Percentiles rank a stretch among this genome's conserved stretches.
phyloP scores from a whole-genome alignment of 2,113 vertebrate species.

The Chloropsis hardwickii region DNA sequence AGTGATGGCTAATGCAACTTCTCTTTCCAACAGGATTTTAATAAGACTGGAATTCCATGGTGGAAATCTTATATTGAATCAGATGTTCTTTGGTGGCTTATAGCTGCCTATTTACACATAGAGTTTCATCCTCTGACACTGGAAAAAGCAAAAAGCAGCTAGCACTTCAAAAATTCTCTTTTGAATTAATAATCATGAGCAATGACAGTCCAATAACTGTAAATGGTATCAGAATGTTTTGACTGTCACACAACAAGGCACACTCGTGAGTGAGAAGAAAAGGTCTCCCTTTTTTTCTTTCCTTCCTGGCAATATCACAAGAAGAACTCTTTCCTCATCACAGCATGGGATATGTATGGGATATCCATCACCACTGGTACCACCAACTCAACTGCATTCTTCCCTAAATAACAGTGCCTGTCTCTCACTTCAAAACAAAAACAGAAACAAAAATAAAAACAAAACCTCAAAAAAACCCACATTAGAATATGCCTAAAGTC shows the following conservation, averaged over 20 bases:
- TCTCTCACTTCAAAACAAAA: rapidly evolving
- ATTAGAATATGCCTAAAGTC: background rate
- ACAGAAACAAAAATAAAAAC: background rate
- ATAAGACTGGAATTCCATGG: background rate
- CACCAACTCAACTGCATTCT: background rate
- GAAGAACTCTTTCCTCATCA: background rate
- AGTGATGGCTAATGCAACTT: background rate
- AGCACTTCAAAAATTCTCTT: background rate
- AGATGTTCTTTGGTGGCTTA: background rate
- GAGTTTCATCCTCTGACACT: constrained; percentile 7
- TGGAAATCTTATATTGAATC: background rate
- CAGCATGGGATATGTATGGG: background rate
- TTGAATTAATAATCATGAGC: background rate
- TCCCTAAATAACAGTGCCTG: background rate
- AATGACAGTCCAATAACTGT: background rate
- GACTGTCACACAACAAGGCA: background rate
- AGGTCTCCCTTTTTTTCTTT: rapidly evolving
- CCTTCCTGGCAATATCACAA: background rate
- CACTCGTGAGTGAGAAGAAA: background rate
- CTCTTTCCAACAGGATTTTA: background rate
- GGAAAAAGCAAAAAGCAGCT: background rate
- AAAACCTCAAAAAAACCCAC: background rate
- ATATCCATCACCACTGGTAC: rapidly evolving
- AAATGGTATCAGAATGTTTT: background rate
- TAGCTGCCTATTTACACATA: background rate